Conservation (phyloP, 2,113 vertebrate genomes). For the Neofelis nebulosa region DNA sequence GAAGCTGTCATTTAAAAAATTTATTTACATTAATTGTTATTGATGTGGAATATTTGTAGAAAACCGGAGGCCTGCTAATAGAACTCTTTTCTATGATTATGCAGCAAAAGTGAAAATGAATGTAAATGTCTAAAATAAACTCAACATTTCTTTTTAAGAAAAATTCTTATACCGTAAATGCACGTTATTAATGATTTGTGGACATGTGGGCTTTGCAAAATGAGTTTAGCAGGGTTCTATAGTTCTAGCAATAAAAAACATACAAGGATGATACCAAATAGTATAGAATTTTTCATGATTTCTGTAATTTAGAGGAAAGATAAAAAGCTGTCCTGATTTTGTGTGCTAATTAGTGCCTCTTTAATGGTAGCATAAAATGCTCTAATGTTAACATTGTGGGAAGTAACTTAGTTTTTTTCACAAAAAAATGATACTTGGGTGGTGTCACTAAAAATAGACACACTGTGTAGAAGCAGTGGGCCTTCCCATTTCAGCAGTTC, state of each 20-base stretch:
- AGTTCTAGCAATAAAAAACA: background rate
- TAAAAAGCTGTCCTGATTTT: background rate
- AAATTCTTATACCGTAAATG: background rate
- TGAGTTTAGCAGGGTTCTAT: background rate
- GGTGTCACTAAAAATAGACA: background rate
- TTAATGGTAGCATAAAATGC: background rate
- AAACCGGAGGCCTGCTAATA: background rate
- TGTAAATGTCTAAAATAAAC: background rate
- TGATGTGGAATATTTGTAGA: background rate
- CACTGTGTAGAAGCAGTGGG: background rate
- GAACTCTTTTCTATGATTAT: background rate
- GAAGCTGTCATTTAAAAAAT: background rate
- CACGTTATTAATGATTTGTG: background rate
- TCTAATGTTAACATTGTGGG: background rate
- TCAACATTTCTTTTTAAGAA: background rate
- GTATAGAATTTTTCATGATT: background rate
- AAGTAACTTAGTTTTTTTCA: slow-evolving; percentile 17
- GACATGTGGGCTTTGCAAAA: background rate
- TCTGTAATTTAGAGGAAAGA: background rate
- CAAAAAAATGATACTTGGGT: background rate
- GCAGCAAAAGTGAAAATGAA: background rate
- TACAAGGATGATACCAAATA: background rate
- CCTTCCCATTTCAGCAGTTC: background rate
- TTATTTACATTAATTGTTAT: background rate
- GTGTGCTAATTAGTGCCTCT: background rate